Base-by-base conservation (phyloP, 2,888 invertebrate species). In the Cremastobaeus sp. region DNA sequence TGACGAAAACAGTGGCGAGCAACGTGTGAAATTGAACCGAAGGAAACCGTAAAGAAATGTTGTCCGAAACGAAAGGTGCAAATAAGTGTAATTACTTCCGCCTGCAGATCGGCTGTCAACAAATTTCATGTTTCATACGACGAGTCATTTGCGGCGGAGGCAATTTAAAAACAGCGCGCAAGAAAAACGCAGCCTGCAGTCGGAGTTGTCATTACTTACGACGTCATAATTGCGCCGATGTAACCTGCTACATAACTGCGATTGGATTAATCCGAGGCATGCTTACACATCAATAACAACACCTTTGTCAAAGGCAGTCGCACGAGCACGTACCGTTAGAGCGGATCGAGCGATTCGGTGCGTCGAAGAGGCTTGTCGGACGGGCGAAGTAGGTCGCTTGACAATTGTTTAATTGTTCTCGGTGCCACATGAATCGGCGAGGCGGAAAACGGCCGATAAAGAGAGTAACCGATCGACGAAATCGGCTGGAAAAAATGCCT, bases 401-500 rank as follows among this genome's bases (percentile, higher is more conserved):
- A 70, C 55, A 70, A 70, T 48, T 62, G 37, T 70, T 70, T 70
- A 62, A 70, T 70, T 70, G 54, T 60, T 69, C 60, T 17, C 39
- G 3, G 18, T 37, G 9, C 21, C 55, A 5, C 25, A 30, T 35
- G 25, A 14, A 47, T 48, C 39, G 20, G 2, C 1, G 18, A 28
- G 2, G n/a, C 9, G 11, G 3, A 5, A 11, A 15, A 15, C n/a
- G 35, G 17, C n/a, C 12, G 15, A 15, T 32, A 11, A 35, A 48
- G 5, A 6, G 12, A 28, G 20, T 2, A 5, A 41, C 3, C 14
- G 45, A 25, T 30, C 3, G 25, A 45, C 21, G 21, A 48, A 34
- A 21, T 34, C 50, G 62, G 15, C 14, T 48, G n/a, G 55, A 68
- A 68, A 45, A 69, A 45, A 54, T 45, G 8, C 25, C 55, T 55